A percentile compares a stretch with the other conserved stretches of the same genome.
Evolutionary conservation across 2,888 invertebrate species (phyloP).

Genomic region (Limnephilus rhombicus): DNA sequence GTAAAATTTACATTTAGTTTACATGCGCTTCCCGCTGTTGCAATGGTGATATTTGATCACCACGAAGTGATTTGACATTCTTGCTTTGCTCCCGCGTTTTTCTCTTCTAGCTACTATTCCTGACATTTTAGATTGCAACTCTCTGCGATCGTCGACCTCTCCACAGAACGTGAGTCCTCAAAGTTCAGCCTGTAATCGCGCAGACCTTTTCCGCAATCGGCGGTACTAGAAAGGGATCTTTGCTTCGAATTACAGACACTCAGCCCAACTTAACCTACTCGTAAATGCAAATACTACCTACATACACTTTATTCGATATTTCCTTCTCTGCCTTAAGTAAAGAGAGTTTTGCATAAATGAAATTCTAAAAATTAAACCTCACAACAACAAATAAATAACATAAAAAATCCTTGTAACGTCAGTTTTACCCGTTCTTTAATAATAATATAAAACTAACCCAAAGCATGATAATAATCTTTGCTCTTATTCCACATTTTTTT

Average conservation of each 20-base stretch:
- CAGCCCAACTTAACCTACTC: not conserved
- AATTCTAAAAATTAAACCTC: no score
- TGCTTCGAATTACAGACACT: not conserved
- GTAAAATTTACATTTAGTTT: not conserved
- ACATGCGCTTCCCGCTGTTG: not conserved
- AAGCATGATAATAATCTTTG: no score
- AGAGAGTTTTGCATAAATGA: not conserved
- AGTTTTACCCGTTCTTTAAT: no score
- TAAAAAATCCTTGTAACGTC: no score
- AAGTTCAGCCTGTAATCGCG: constrained; percentile 12
- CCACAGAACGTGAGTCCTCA: constrained; percentile 1
- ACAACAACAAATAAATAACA: no score
- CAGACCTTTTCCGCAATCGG: constrained; percentile 10
- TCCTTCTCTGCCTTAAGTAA: not conserved
- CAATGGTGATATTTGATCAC: not conserved
- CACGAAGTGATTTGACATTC: constrained; percentile 2
- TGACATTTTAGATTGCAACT: constrained; percentile 6
- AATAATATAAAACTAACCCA: no score
- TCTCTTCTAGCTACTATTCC: not conserved
- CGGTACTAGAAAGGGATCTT: not conserved
- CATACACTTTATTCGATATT: not conserved
- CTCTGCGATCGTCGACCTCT: not conserved
- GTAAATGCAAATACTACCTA: not conserved
- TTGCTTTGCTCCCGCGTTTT: not conserved
- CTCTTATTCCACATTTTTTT: no score